Conservation (phyloP, 2,113 vertebrate genomes). For the Fulica atra region DNA sequence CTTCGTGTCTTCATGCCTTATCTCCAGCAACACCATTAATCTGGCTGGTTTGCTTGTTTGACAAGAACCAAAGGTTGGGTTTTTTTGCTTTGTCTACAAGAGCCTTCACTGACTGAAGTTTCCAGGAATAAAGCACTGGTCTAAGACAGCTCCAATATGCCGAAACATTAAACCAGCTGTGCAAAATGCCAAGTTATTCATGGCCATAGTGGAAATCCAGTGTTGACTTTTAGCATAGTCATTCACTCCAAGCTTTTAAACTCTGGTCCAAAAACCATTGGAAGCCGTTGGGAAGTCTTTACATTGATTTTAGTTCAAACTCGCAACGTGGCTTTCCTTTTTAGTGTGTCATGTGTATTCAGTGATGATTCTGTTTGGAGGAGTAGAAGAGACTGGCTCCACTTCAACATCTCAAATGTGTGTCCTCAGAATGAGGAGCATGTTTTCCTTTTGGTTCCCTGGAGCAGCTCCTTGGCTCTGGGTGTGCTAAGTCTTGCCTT, state of each 20-base stretch:
- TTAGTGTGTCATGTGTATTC: not conserved
- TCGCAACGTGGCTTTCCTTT: not conserved
- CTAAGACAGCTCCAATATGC: not conserved
- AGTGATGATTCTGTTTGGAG: not conserved
- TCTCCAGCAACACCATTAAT: not conserved
- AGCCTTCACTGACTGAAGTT: not conserved
- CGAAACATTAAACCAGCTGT: not conserved
- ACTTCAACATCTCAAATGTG: not conserved
- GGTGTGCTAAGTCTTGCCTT: not conserved
- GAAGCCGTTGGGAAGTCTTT: not conserved
- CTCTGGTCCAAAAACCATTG: not conserved
- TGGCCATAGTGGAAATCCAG: not conserved
- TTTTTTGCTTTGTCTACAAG: not conserved
- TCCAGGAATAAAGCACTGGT: not conserved
- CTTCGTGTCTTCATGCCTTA: not conserved
- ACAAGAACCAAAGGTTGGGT: not conserved
- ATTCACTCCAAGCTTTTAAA: not conserved
- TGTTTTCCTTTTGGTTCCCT: not conserved
- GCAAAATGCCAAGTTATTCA: not conserved
- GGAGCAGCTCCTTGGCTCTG: not conserved
- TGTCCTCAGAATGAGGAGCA: not conserved
- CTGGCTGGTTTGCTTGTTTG: not conserved
- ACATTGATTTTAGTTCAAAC: not conserved
- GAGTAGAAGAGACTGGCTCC: not conserved
- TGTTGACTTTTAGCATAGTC: not conserved